These are phyloP conservation scores for Tinea pellionella DNA, from an alignment of 2,888 invertebrate species.

Conservation along the genomic window DNA sequence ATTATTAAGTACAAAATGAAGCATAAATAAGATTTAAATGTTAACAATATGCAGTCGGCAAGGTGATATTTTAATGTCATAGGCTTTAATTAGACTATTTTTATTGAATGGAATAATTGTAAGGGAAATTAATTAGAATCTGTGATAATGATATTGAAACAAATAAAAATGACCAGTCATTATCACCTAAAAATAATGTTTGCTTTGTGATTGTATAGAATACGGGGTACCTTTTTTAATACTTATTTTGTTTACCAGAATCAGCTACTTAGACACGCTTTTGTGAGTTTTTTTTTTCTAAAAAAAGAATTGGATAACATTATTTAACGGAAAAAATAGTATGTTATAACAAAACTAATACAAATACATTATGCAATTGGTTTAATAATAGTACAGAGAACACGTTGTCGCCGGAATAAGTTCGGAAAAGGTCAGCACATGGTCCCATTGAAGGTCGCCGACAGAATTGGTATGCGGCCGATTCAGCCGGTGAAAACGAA, in stretches of 20 bases:
- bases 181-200: too few species aligned
- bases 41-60: neutral
- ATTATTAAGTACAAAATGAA: neutral
- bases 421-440: conserved; percentile 10
- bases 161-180: too few species aligned
- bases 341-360: too few species aligned
- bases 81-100: neutral
- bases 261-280: too few species aligned
- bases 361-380: neutral
- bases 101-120: neutral
- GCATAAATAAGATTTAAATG: neutral
- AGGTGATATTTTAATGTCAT: neutral
- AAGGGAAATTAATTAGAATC: too few species aligned
- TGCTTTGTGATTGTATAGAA: too few species aligned
- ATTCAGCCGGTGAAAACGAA: neutral
- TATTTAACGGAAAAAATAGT: too few species aligned
- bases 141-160: too few species aligned
- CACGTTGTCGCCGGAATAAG: conserved; percentile 3
- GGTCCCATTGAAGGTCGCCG: conserved; percentile 8
- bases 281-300: too few species aligned
- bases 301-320: too few species aligned
- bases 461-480: neutral
- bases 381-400: neutral
- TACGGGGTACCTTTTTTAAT: too few species aligned
- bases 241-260: too few species aligned